Evolutionary conservation across 1,140 invertebrate species (phyloP).

Genomic region (Zaprionus ornatus): DNA sequence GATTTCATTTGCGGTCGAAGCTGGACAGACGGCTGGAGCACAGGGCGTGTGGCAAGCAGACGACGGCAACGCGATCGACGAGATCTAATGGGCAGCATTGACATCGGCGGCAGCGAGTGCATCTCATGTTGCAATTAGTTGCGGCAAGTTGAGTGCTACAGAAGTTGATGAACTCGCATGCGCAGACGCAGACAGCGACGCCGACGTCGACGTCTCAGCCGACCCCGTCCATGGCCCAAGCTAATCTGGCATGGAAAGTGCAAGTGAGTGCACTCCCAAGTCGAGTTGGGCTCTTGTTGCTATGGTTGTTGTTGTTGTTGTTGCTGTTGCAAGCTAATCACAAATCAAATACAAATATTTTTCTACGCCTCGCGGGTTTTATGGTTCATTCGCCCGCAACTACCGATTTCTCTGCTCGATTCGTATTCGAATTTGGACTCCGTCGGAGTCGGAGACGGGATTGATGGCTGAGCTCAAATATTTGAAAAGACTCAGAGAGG

Average conservation of each 20-base stretch:
- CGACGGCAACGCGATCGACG: conserved; percentile 33
- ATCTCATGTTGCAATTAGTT: conserved; percentile 76
- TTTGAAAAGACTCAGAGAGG: conserved; percentile 50
- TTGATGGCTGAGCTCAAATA: conserved; percentile 61
- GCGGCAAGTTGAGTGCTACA: conserved; percentile 59
- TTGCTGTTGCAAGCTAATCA: conserved; percentile 63
- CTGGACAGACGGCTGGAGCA: conserved; percentile 37
- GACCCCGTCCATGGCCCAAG: neutral
- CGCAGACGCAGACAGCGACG: conserved; percentile 17
- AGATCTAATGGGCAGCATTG: conserved; percentile 71
- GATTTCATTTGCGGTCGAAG: conserved; percentile 67
- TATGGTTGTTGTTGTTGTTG: conserved; percentile 38
- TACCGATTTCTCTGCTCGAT: neutral
- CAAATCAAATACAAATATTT: conserved; percentile 80
- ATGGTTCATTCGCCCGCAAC: conserved; percentile 59
- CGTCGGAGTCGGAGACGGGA: conserved; percentile 20
- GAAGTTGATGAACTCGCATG: conserved; percentile 66
- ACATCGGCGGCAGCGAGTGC: conserved; percentile 44
- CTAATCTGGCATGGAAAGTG: conserved; percentile 66
- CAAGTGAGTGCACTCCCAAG: conserved; percentile 70
- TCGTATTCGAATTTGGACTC: conserved; percentile 1
- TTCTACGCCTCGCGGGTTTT: conserved; percentile 60
- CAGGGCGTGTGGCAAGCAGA: conserved; percentile 75
- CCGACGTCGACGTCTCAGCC: neutral
- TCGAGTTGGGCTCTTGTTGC: conserved; percentile 47